A percentile compares a stretch with the other conserved stretches of the same genome.
These are phyloP conservation scores for Pegea sp. DNA, from an alignment of 23 tunicate species.

Conservation along the genomic window DNA sequence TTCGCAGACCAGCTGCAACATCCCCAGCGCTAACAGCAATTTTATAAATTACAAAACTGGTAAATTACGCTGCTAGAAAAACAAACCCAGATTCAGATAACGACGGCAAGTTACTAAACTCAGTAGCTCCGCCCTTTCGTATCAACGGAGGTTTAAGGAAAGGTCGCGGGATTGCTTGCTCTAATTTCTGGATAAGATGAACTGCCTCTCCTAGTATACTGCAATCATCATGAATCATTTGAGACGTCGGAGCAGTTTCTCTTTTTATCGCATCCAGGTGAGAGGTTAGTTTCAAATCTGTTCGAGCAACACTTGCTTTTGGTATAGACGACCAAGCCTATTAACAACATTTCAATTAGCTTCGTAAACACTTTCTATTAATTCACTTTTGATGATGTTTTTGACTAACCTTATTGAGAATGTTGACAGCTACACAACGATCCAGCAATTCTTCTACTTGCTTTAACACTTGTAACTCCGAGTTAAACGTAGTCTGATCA, in stretches of 20 bases:
- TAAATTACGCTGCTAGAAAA: not conserved
- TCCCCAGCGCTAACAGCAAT: conserved; percentile 19
- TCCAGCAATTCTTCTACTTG: conserved; percentile 55
- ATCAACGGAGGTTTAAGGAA: conserved; percentile 71
- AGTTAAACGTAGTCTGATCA: conserved; percentile 20
- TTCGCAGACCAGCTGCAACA: conserved; percentile 75
- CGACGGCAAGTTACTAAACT: conserved; percentile 71
- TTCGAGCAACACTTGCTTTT: conserved; percentile 10
- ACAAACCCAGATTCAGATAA: conserved; percentile 63
- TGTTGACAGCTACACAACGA: conserved; percentile 28
- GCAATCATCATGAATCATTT: conserved; percentile 25
- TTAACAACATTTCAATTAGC: not conserved
- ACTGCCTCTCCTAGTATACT: conserved; percentile 54
- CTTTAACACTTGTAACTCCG: conserved; percentile 32
- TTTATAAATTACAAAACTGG: not conserved
- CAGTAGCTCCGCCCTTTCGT: conserved; percentile 76
- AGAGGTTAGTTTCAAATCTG: conserved; percentile 31
- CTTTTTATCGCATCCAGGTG: too few species aligned
- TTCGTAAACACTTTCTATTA: not conserved
- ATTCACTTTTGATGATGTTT: not conserved
- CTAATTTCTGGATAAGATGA: conserved; percentile 22
- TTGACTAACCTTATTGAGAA: conserved; percentile 22
- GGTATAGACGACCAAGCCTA: conserved; percentile 18
- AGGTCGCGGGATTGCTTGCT: conserved; percentile 23
- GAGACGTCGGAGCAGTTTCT: conserved; percentile 35